A percentile compares a stretch with the other conserved stretches of the same genome.
These are phyloP conservation scores for Cyrtorhinus lividipennis DNA, from an alignment of 1,140 invertebrate genomes.

Conservation along the genomic window DNA sequence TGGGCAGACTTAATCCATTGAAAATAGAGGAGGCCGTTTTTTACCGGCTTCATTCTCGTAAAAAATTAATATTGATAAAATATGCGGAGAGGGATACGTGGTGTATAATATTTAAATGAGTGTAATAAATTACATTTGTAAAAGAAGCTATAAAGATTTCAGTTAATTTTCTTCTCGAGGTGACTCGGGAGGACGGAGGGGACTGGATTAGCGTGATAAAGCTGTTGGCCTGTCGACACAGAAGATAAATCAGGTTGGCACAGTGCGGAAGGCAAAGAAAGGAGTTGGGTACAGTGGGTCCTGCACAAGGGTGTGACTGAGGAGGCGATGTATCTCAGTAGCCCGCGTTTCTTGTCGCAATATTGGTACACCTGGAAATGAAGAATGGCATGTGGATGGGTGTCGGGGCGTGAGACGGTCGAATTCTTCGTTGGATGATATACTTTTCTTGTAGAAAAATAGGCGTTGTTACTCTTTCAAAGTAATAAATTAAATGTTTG, in stretches of 20 bases:
- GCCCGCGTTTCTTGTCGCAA: background rate
- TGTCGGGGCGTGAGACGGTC: background rate
- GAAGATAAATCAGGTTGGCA: background rate
- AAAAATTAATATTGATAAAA: conserved; percentile 7
- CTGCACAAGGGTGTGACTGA: background rate
- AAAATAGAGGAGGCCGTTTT: background rate
- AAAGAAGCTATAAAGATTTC: conserved; percentile 5
- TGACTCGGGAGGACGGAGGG: background rate
- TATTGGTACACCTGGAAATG: background rate
- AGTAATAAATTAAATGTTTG: too few relatives aligned
- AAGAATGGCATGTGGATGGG: background rate
- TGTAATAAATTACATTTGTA: background rate
- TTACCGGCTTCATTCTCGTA: too few relatives aligned
- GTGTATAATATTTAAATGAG: conserved; percentile 1
- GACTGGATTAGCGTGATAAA: conserved; percentile 5
- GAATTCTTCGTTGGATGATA: background rate
- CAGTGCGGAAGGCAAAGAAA: background rate
- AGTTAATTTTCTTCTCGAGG: background rate
- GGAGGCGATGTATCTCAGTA: background rate
- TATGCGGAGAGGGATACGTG: background rate
- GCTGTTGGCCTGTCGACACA: conserved; percentile 5
- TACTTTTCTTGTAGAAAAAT: too few relatives aligned
- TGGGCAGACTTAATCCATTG: background rate
- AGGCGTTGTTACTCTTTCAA: too few relatives aligned
- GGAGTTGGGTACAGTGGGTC: background rate